Conservation (phyloP, 2,797 vertebrate species). For the Balearica regulorum region DNA sequence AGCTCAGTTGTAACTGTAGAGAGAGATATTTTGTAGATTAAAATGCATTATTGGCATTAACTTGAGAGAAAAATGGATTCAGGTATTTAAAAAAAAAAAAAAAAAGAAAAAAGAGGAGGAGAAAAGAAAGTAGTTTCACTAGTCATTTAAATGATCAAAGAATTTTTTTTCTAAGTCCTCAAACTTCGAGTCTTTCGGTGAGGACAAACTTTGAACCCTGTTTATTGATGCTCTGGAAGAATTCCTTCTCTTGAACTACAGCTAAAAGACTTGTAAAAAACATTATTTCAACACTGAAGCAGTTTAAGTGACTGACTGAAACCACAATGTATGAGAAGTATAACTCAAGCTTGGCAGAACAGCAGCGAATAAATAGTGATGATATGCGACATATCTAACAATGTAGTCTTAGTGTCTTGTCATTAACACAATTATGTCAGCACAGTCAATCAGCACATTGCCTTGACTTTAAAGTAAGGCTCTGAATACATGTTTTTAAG, state of each 20-base stretch:
- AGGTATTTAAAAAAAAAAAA: not conserved
- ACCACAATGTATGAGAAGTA: slow-evolving; percentile 71
- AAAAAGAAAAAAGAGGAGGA: not conserved
- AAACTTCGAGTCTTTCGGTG: slow-evolving; percentile 57
- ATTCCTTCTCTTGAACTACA: slow-evolving; percentile 63
- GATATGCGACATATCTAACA: slow-evolving; percentile 76
- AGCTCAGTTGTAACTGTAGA: not conserved
- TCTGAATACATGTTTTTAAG: slow-evolving; percentile 68
- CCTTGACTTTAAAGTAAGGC: slow-evolving; percentile 74
- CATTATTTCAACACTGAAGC: slow-evolving; percentile 70
- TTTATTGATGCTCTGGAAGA: slow-evolving; percentile 63
- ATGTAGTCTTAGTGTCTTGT: slow-evolving; percentile 69
- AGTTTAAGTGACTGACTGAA: slow-evolving; percentile 75
- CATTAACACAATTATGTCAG: slow-evolving; percentile 81
- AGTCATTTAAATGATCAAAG: slow-evolving; percentile 70
- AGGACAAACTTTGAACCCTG: slow-evolving; percentile 67
- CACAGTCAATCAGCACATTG: slow-evolving; percentile 77
- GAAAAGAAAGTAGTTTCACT: slow-evolving; percentile 53
- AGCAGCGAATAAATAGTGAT: slow-evolving; percentile 74
- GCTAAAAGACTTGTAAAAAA: slow-evolving; percentile 71
- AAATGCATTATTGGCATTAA: slow-evolving; percentile 61
- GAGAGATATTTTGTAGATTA: slow-evolving; percentile 54
- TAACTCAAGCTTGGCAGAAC: slow-evolving; percentile 71
- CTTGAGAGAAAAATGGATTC: slow-evolving; percentile 54
- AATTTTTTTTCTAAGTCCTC: slow-evolving; percentile 67